Evolutionary conservation across 2,888 invertebrate species (phyloP).

Genomic region (Aethes cnicana): DNA sequence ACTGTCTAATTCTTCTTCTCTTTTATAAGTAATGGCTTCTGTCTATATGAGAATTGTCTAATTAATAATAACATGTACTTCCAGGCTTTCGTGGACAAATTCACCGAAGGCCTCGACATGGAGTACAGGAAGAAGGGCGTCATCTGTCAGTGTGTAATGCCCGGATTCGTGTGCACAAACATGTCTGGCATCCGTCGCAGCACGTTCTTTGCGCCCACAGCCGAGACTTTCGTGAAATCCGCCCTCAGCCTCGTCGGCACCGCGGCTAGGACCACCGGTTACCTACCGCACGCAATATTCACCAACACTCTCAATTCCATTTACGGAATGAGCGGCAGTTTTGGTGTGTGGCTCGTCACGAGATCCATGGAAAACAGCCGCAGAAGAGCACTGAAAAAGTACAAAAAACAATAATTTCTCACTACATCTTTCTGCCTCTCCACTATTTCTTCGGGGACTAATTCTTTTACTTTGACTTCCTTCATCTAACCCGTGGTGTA

Average conservation of each 20-base stretch:
- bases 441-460: slow-evolving; percentile 36
- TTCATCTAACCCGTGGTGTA: slow-evolving; percentile 9
- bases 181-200: slow-evolving; percentile 91
- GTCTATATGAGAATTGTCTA: too few relatives aligned
- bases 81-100: slow-evolving; percentile 91
- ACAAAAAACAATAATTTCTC: slow-evolving; percentile 65
- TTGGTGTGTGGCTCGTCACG: slow-evolving; percentile 84
- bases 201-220: slow-evolving; percentile 88
- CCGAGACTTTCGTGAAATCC: slow-evolving; percentile 86
- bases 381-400: slow-evolving; percentile 80
- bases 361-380: slow-evolving; percentile 86
- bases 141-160: slow-evolving; percentile 90
- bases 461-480: background rate
- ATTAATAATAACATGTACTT: slow-evolving; percentile 35
- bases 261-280: slow-evolving; percentile 87
- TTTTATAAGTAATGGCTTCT: too few relatives aligned
- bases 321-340: slow-evolving; percentile 73
- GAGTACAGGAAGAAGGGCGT: slow-evolving; percentile 89
- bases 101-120: slow-evolving; percentile 88
- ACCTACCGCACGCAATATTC: slow-evolving; percentile 86
- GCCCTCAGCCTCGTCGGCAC: slow-evolving; percentile 88
- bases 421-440: slow-evolving; percentile 22
- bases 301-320: slow-evolving; percentile 74
- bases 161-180: slow-evolving; percentile 95
- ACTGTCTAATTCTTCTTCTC: background rate